Evolutionary conservation across 1,140 invertebrate species (phyloP), one percentile per base, ranked within the genome.

Genomic region (Helicoverpa zea): DNA sequence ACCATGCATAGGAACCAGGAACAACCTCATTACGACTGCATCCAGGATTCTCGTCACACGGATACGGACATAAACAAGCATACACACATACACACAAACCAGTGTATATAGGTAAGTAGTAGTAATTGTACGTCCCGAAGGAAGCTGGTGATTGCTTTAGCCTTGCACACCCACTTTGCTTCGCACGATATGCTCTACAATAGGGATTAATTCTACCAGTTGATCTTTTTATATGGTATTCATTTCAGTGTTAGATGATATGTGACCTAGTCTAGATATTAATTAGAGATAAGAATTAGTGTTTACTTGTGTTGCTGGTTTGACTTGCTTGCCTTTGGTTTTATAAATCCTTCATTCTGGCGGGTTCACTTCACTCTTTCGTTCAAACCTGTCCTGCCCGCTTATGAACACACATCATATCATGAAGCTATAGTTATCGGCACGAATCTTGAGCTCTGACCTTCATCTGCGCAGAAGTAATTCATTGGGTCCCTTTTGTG

Each of bases 131-230:
- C 81, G 77, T 87, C 86, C 87, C 84, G 84, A 86, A 84, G 86
- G 87, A 88, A 82, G 82, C 87, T 79, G 74, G 76, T 54, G 85
- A 88, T 88, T 88, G 82, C 82, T 87, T 83, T 63, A 84, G 80
- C 87, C 87, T 88, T 87, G 87, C 81, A 47, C 73, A 16, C 58
- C 77, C 77, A 81, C 83, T 61, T 80, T 59, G 64, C 49, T 18
- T 49, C 29, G 14, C 10, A 56, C 49, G 58, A 59, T 78, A 73
- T 74, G 43, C 79, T 35, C 56, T 29, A 66, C 74, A 81, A 76
- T 70, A 81, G 51, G 66, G 18, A 70, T 70, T 70, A 70, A 70
- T 70, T 70, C 13, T 52, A 10, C 47, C 47, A 70, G 66, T 70
- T 70, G 66, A 70, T 70, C 66, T 70, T 14, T 51, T 70, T 13